Evolutionary conservation across 1,140 invertebrate genomes (phyloP).

Genomic region (Pentalonia nigronervosa): DNA sequence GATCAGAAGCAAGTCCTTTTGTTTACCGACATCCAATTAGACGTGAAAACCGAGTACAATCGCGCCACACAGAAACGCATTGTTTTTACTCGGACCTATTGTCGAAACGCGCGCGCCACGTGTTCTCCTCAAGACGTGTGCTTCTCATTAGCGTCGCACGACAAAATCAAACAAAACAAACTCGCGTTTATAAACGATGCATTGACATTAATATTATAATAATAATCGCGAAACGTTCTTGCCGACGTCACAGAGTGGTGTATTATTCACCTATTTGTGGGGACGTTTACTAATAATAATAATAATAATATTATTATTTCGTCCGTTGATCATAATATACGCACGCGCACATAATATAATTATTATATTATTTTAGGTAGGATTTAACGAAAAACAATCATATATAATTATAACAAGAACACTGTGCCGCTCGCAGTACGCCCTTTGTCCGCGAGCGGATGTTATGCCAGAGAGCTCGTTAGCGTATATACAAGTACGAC

Average conservation of each 20-base stretch:
- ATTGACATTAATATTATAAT: neutral
- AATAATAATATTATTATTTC: neutral
- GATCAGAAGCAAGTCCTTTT: neutral
- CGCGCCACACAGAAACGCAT: neutral
- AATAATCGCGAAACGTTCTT: neutral
- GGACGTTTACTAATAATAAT: neutral
- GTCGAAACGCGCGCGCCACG: conserved; percentile 11
- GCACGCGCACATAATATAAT: neutral
- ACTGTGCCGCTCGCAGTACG: neutral
- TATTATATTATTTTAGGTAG: neutral
- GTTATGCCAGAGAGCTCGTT: neutral
- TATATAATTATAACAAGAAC: neutral
- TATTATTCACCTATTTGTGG: neutral
- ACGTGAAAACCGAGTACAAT: neutral
- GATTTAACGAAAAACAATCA: neutral
- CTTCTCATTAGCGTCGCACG: conserved; percentile 44
- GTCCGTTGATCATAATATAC: neutral
- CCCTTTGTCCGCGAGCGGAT: neutral
- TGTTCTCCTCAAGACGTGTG: conserved; percentile 47
- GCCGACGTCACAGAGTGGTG: neutral
- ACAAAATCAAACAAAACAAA: conserved; percentile 30
- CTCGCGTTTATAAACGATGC: neutral
- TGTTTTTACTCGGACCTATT: conserved; percentile 27
- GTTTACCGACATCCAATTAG: conserved; percentile 52
- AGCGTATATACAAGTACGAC: neutral